Percentiles rank a stretch among this genome's conserved stretches.
These are phyloP conservation scores for Oenanthe melanoleuca DNA, from an alignment of 2,113 vertebrate species.

Conservation along the genomic window DNA sequence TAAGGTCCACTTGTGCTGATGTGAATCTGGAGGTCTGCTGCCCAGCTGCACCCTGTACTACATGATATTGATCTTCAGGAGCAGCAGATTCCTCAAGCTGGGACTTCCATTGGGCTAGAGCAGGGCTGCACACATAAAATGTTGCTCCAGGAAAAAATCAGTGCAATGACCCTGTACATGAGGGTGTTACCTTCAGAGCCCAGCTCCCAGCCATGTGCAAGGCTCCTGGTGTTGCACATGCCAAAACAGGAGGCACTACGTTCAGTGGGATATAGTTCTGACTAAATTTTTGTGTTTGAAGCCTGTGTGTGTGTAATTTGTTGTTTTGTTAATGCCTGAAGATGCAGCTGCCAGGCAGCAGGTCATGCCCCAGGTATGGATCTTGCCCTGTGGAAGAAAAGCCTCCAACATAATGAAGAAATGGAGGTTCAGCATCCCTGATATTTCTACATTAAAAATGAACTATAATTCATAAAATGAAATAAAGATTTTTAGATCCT, in stretches of 20 bases:
- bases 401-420: background rate
- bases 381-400: background rate
- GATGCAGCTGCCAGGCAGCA: background rate
- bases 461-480: background rate
- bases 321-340: background rate
- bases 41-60: background rate
- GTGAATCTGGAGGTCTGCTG: background rate
- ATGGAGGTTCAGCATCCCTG: background rate
- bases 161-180: rapidly evolving
- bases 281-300: background rate
- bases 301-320: background rate
- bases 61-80: background rate
- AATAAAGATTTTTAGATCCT: background rate
- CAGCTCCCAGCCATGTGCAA: background rate
- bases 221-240: background rate
- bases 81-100: background rate
- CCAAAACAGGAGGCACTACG: background rate
- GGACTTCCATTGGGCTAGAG: background rate
- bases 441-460: background rate
- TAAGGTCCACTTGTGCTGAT: background rate
- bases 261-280: background rate
- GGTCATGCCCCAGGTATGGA: background rate
- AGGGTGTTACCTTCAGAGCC: background rate
- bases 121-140: background rate
- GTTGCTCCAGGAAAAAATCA: background rate